Percentiles rank a stretch among this genome's conserved stretches.
These are phyloP conservation scores for Aporrectodea caliginosa DNA, from an alignment of 1,140 invertebrate species.

Conservation along the genomic window DNA sequence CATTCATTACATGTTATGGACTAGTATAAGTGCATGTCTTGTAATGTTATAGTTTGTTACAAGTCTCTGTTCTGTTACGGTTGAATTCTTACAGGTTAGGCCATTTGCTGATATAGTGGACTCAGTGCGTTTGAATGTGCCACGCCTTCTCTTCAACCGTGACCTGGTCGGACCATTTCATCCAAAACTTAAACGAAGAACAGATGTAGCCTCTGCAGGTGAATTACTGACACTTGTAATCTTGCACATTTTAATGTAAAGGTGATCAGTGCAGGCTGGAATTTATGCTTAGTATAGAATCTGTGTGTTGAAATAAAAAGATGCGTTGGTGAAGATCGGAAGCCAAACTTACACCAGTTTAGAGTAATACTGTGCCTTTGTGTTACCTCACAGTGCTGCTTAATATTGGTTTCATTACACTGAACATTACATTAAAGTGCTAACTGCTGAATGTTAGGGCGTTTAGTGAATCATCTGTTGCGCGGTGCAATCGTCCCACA, in stretches of 20 bases:
- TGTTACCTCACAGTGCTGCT: no score
- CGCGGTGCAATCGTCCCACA: no score
- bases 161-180: slow-evolving; percentile 52
- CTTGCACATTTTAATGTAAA: no score
- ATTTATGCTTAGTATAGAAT: not conserved
- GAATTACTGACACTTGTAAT: not conserved
- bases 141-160: slow-evolving; percentile 53
- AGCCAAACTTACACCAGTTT: not conserved
- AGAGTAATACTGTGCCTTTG: not conserved
- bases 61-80: not conserved
- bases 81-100: slow-evolving; percentile 45
- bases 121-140: slow-evolving; percentile 43
- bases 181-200: slow-evolving; percentile 37
- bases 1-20: not conserved
- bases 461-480: no score
- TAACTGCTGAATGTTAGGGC: no score
- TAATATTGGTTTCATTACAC: no score
- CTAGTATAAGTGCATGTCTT: not conserved
- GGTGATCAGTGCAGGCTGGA: no score
- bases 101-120: slow-evolving; percentile 57
- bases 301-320: not conserved
- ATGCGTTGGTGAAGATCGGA: not conserved
- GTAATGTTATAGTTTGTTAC: not conserved
- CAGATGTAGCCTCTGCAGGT: not conserved
- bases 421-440: no score